These are phyloP conservation scores for Acrossocheilus wenchowensis DNA, from an alignment of 2,797 vertebrate genomes.

Conservation along the genomic window DNA sequence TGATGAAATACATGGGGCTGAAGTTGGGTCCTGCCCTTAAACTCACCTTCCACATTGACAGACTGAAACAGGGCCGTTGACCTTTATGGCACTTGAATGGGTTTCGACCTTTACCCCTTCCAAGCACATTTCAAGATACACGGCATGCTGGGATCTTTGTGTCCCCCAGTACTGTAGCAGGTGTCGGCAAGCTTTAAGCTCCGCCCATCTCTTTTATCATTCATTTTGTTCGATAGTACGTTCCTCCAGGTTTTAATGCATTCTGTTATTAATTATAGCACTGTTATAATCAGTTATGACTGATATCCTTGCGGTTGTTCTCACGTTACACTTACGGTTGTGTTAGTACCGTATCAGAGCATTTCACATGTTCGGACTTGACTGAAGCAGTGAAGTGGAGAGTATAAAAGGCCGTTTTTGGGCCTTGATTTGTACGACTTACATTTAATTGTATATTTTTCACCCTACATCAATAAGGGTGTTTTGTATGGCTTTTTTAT, in stretches of 20 bases:
- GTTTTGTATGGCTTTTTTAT: constrained; percentile 65
- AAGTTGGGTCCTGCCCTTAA: constrained; percentile 97
- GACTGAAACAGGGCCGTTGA: constrained; percentile 91
- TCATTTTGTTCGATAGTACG: neutral
- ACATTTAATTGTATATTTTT: constrained; percentile 71
- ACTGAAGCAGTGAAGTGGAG: constrained; percentile 66
- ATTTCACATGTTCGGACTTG: constrained; percentile 44
- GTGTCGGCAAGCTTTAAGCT: constrained; percentile 8
- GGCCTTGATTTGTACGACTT: constrained; percentile 67
- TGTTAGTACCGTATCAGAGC: constrained; percentile 12
- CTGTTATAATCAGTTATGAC: constrained; percentile 70
- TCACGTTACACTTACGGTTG: constrained; percentile 51
- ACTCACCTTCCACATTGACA: constrained; percentile 97
- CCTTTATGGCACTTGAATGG: neutral
- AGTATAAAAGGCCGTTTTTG: constrained; percentile 65
- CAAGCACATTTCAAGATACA: constrained; percentile 48
- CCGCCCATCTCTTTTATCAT: constrained; percentile 23
- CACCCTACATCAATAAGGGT: constrained; percentile 66
- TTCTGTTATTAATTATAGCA: constrained; percentile 73
- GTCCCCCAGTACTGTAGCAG: constrained; percentile 49
- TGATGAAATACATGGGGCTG: constrained; percentile 99
- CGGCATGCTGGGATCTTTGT: constrained; percentile 29
- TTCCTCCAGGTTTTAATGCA: constrained; percentile 59
- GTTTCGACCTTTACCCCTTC: constrained; percentile 49
- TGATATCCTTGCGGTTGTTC: constrained; percentile 40